Percentiles rank a stretch among this genome's conserved stretches.
Conservation (phyloP, 1,140 invertebrate species). For the Aricia agestis region DNA sequence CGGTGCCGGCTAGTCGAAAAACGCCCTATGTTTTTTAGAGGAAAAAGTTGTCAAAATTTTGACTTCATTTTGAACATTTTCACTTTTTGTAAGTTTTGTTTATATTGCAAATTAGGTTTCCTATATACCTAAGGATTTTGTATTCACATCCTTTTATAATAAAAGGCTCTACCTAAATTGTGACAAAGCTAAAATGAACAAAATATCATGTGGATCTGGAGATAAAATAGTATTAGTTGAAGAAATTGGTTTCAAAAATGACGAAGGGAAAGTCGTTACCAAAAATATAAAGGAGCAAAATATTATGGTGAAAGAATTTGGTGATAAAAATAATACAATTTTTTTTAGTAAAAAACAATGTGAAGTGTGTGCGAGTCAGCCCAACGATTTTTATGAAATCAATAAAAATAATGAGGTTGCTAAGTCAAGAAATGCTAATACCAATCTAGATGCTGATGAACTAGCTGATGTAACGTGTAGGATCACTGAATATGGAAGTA, state of each 20-base stretch:
- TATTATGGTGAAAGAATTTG: not conserved
- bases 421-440: not conserved
- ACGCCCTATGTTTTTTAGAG: no score
- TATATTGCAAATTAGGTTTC: no score
- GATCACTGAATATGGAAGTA: slow-evolving; percentile 52
- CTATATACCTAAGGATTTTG: no score
- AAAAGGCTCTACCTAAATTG: no score
- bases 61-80: no score
- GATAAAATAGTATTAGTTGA: not conserved
- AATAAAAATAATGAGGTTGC: not conserved
- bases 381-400: not conserved
- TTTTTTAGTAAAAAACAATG: not conserved
- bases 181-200: not conserved
- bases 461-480: slow-evolving; percentile 39
- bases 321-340: not conserved
- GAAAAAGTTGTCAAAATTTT: no score
- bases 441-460: not conserved
- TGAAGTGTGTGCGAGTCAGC: not conserved
- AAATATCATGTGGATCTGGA: not conserved
- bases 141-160: no score
- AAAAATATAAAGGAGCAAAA: not conserved
- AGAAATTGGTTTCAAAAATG: not conserved
- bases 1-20: no score
- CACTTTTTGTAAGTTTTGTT: no score
- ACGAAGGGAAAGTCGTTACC: not conserved